Conservation (phyloP, 2,797 vertebrate genomes). For the Schizopygopsis pylzovi region DNA sequence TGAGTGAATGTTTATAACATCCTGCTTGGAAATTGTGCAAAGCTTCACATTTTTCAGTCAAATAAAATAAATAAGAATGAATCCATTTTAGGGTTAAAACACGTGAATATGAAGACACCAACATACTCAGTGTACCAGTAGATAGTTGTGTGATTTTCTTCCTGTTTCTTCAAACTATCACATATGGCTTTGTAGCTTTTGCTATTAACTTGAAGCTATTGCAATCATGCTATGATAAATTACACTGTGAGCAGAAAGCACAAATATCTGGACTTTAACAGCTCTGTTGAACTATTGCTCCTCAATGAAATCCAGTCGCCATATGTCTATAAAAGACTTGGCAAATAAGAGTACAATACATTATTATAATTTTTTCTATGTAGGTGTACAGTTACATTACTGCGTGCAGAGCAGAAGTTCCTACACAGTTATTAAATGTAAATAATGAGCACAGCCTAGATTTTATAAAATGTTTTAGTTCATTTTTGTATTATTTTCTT, state of each 20-base stretch:
- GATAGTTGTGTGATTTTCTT: too few species aligned
- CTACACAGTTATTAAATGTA: not conserved
- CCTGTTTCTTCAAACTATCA: not conserved
- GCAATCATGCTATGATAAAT: slow-evolving; percentile 13
- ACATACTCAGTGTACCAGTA: not conserved
- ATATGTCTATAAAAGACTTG: slow-evolving; percentile 40
- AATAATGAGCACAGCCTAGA: not conserved
- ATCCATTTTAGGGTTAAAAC: not conserved
- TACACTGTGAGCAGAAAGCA: not conserved
- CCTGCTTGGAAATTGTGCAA: slow-evolving; percentile 32
- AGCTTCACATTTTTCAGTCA: slow-evolving; percentile 2
- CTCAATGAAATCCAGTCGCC: slow-evolving; percentile 60
- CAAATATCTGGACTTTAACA: slow-evolving; percentile 58
- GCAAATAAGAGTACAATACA: slow-evolving; percentile 51
- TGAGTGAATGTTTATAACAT: slow-evolving; percentile 29
- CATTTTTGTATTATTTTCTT: not conserved
- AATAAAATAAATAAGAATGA: slow-evolving; percentile 20
- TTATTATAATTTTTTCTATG: slow-evolving; percentile 53
- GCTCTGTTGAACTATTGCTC: slow-evolving; percentile 57
- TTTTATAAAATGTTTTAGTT: not conserved
- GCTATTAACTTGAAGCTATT: not conserved
- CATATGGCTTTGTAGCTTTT: not conserved
- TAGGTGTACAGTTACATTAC: slow-evolving; percentile 59
- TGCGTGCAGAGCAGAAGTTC: not conserved
- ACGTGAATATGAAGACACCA: not conserved